Percentiles rank a stretch among this genome's conserved stretches.
phyloP scores from a whole-genome alignment of 2,888 invertebrate species.

The Hypolimnas misippus region DNA sequence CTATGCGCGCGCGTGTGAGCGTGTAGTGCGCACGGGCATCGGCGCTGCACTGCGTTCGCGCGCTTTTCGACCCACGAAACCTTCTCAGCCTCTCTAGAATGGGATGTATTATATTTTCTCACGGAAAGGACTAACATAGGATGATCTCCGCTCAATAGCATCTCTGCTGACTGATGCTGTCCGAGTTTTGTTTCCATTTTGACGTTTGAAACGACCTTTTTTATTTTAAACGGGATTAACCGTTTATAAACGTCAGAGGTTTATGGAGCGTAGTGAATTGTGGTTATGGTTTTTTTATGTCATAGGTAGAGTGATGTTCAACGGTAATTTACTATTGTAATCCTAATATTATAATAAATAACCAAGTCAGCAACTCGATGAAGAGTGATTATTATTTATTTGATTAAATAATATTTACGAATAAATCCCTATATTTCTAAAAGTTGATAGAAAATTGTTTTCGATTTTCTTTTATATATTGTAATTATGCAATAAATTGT shows the following conservation, averaged over 20 bases:
- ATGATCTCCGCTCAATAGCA: constrained; percentile 50
- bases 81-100: constrained; percentile 72
- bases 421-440: background rate
- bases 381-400: background rate
- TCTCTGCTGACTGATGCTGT: constrained; percentile 70
- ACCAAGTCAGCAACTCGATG: background rate
- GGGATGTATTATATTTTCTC: constrained; percentile 71
- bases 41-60: constrained; percentile 82
- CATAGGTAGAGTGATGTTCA: constrained; percentile 34
- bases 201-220: constrained; percentile 53
- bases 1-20: constrained; percentile 68
- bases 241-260: constrained; percentile 66
- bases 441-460: too few species aligned
- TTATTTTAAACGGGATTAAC: constrained; percentile 69
- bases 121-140: constrained; percentile 67
- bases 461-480: too few species aligned
- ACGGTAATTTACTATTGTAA: constrained; percentile 22
- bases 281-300: constrained; percentile 60
- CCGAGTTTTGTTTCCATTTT: constrained; percentile 64
- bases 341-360: constrained; percentile 24
- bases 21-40: constrained; percentile 79
- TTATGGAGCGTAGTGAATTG: constrained; percentile 70
- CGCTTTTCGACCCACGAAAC: constrained; percentile 79
- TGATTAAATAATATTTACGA: background rate
- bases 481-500: too few species aligned